Evolutionary conservation across 2,113 vertebrate genomes (phyloP), one percentile per base, ranked within the genome.

Genomic region (Ophthalmolycus amberensis): DNA sequence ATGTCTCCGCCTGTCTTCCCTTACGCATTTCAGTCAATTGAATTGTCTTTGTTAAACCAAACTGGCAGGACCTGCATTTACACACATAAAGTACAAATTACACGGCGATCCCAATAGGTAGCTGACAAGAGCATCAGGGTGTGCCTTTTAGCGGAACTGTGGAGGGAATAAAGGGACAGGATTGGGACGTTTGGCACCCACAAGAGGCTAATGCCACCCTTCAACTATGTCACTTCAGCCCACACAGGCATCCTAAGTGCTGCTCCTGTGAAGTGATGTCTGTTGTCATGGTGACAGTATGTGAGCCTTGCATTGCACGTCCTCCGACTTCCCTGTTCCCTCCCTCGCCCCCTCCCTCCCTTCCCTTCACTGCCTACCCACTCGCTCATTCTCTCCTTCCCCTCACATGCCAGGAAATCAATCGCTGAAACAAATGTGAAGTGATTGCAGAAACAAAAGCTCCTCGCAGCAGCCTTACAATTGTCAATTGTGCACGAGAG

Each of bases 271-370:
- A 92, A 94, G 92, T 92, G 92, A 95, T 94, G 93, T 95, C 94
- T 94, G 94, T 95, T 95, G 94, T 94, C 94, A 95, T 95, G 93
- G 94, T 69, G 91, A 95, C 92, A 75, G 88, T 89, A 88, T 93
- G 90, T 84, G 71, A 89, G 88, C 85, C 86, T 86, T 83, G 86
- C 89, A 88, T 80, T 74, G 87, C 90, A 78, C 72, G 84, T 95
- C 88, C 91, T 88, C 90, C 74, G 80, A 93, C 92, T 93, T 92
- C 83, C 92, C 74, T 40, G 72, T 83, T 77, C 63, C 77, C 87
- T 85, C 64, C 72, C 73, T 82, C 75, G 1, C 48, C 76, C 38
- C 11, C 74, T 79, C 48, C 2, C 75, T 50, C 48, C 52, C 38
- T 38, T 80, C 75, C 46, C 59, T 60, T 82, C 76, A 44, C 79